A percentile compares a stretch with the other conserved stretches of the same genome.
phyloP scores from a whole-genome alignment of 1,140 invertebrate genomes.

The Tetraneura akinire region DNA sequence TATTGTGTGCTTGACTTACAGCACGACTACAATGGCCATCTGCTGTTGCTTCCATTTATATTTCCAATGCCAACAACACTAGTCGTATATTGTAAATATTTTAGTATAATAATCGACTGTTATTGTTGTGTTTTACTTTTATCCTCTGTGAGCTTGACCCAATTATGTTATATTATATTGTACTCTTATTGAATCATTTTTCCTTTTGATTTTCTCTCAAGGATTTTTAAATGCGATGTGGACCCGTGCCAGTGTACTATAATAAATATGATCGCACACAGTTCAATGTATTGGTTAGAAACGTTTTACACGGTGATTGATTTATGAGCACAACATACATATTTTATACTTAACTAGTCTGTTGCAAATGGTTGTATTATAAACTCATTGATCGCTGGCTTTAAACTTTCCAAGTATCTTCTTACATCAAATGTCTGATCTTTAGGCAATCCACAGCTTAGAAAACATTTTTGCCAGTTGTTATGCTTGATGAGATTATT shows the following conservation, averaged over 20 bases:
- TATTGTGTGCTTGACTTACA: neutral
- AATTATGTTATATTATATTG: neutral
- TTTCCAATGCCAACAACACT: constrained; percentile 31
- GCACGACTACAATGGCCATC: constrained; percentile 8
- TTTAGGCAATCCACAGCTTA: neutral
- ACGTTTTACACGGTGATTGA: constrained; percentile 32
- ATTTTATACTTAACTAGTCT: neutral
- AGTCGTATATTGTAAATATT: neutral
- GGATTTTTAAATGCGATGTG: neutral
- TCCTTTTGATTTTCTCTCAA: constrained; percentile 7
- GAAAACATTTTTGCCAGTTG: neutral
- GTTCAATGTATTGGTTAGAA: neutral
- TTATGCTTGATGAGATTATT: neutral
- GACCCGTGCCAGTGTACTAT: neutral
- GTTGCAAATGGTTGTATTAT: neutral
- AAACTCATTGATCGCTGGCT: neutral
- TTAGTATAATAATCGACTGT: neutral
- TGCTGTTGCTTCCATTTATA: neutral
- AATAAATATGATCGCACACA: neutral
- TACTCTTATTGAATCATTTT: constrained; percentile 14
- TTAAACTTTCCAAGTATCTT: neutral
- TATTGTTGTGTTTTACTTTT: constrained; percentile 6
- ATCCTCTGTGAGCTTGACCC: constrained; percentile 20
- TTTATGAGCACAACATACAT: neutral
- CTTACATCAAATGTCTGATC: neutral